Percentiles rank a stretch among this genome's conserved stretches.
Conservation (phyloP, 2,113 vertebrate species). For the Sebastes fasciatus region DNA sequence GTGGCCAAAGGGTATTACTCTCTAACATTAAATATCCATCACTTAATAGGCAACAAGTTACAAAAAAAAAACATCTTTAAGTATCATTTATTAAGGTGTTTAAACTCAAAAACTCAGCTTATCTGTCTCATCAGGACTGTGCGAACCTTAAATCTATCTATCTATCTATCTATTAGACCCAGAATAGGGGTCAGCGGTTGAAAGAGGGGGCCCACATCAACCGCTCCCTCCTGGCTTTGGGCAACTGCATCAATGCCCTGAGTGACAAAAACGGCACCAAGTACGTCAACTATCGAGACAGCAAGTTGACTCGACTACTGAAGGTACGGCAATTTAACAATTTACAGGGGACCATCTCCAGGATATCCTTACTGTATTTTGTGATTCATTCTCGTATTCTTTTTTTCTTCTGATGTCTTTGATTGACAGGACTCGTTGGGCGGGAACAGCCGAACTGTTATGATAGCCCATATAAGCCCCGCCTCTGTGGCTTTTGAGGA, state of each 20-base stretch:
- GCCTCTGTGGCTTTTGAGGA: slow-evolving; percentile 92
- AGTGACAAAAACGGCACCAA: slow-evolving; percentile 88
- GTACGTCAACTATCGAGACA: slow-evolving; percentile 94
- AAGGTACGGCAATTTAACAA: slow-evolving; percentile 83
- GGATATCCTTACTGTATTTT: background rate
- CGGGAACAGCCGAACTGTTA: slow-evolving; percentile 92
- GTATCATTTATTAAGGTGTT: background rate
- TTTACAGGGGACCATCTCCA: background rate
- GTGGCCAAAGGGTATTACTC: background rate
- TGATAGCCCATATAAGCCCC: slow-evolving; percentile 96
- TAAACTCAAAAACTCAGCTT: background rate
- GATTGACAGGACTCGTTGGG: slow-evolving; percentile 89
- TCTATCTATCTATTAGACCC: slow-evolving; percentile 82
- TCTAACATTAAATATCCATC: background rate
- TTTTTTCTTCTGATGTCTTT: background rate
- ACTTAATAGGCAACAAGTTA: background rate
- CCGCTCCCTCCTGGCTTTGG: slow-evolving; percentile 92
- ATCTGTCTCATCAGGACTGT: background rate
- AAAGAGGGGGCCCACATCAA: slow-evolving; percentile 97
- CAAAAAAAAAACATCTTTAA: background rate
- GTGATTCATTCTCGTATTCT: background rate
- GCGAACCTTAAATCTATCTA: background rate
- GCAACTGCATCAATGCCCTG: slow-evolving; percentile 95
- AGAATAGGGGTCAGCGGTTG: slow-evolving; percentile 92
- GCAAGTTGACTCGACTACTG: slow-evolving; percentile 93